Evolutionary conservation across 2,113 vertebrate species (phyloP).

Genomic region (Bujurquina vittata): DNA sequence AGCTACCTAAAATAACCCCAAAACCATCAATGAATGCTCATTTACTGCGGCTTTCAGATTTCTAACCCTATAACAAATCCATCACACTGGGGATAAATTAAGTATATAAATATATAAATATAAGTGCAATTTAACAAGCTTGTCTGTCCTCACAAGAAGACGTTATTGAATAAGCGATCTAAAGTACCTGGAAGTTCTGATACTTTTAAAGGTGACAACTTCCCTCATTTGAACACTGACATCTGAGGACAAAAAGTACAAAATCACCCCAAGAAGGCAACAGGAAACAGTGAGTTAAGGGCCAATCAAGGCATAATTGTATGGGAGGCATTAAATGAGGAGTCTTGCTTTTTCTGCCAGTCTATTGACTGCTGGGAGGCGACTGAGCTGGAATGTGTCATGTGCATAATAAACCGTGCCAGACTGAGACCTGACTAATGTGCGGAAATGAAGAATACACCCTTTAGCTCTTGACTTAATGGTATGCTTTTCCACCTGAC

Average conservation of each 20-base stretch:
- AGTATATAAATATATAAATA: not conserved
- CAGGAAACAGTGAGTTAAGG: slow-evolving; percentile 13
- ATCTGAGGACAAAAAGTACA: not conserved
- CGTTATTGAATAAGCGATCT: too few species aligned
- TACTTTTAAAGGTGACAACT: not conserved
- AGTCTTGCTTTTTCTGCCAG: slow-evolving; percentile 44
- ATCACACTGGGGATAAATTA: not conserved
- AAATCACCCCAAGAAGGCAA: slow-evolving; percentile 1
- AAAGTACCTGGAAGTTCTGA: not conserved
- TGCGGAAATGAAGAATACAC: slow-evolving; percentile 14
- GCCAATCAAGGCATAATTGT: slow-evolving; percentile 30
- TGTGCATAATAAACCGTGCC: slow-evolving; percentile 35
- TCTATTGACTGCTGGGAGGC: slow-evolving; percentile 22
- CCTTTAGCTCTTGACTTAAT: slow-evolving; percentile 2
- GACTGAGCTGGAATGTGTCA: slow-evolving; percentile 14
- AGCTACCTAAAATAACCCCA: not conserved
- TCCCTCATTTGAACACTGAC: not conserved
- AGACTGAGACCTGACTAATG: slow-evolving; percentile 41
- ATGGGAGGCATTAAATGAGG: slow-evolving; percentile 32
- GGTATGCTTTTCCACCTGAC: slow-evolving; percentile 10
- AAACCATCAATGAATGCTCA: not conserved
- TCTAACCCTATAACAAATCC: not conserved
- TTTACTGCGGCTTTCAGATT: not conserved
- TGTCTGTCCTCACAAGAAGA: not conserved
- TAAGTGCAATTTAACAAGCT: not conserved